Base-by-base conservation (phyloP, 2,888 invertebrate genomes). In the Arrhopalites spinosus region DNA sequence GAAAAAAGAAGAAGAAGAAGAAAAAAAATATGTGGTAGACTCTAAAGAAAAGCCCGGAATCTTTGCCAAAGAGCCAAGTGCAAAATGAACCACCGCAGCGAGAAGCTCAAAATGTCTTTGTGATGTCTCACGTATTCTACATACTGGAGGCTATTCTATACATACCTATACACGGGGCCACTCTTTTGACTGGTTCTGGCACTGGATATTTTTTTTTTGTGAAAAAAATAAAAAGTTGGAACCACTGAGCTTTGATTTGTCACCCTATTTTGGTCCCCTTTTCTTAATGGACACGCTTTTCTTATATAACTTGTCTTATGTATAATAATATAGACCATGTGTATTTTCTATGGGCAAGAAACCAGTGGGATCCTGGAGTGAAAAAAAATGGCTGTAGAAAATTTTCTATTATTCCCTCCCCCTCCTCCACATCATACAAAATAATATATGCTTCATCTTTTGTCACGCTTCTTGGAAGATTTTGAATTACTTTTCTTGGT, bases 181-280 rank as follows among this genome's bases (percentile, higher is more conserved):
- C 23, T 20, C 45, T 71, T 59, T 70, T 56, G 5, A 36, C 36
- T 36, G 5, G 36, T 36, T 36, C 36, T 36, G 36, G 36, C 36
- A 36, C 36, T 36, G 36, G 36, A 36, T 59, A n/a, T 71, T 59
- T 71, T 59, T 59, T 59, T 20, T 71, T 20, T 70, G 17, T 71
- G 17, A 61, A 71, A 71, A 59, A 71, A 29, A 27, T 30, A 29
- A 36, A 71, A 61, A 71, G 43, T 61, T 59, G 61, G 71, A 71
- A 71, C 59, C 59, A 20, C 61, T 20, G 69, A 69, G 69, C 69
- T 27, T 56, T 29, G 70, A 70, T 70, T 70, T 70, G 70, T 70
- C 70, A 70, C 59, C 71, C 71, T 59, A 25, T 53, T 69, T 69
- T 29, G 25, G 69, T 69, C 53, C 29, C 47, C 23, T 47, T 69